Evolutionary conservation across 2,113 vertebrate genomes (phyloP).

Genomic region (Oxyruncus cristatus): DNA sequence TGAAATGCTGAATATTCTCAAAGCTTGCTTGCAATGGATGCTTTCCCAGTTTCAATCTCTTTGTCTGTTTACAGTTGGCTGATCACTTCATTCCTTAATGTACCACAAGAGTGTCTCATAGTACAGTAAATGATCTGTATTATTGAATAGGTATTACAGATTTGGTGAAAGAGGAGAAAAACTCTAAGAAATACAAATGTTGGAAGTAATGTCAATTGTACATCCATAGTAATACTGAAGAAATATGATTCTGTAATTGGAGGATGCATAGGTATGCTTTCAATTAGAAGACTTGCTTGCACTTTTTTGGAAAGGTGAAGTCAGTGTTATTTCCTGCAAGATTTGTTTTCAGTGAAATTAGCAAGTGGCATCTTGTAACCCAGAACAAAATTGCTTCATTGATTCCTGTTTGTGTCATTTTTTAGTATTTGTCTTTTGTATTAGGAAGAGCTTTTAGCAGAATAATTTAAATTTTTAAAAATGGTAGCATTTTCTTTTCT

Average conservation of each 20-base stretch:
- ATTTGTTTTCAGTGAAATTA: background rate
- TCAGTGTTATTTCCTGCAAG: background rate
- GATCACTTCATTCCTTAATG: conserved; percentile 43
- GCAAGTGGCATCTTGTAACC: background rate
- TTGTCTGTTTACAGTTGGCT: background rate
- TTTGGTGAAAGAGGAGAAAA: background rate
- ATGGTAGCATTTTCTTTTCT: background rate
- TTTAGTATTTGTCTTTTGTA: background rate
- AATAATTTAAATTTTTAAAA: background rate
- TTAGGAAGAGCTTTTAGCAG: background rate
- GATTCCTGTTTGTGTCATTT: background rate
- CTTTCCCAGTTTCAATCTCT: background rate
- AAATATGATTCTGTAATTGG: background rate
- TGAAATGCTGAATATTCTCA: background rate
- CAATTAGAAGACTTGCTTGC: background rate
- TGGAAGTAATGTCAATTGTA: background rate
- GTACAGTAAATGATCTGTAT: conserved; percentile 50
- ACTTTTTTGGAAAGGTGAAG: background rate
- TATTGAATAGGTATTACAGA: background rate
- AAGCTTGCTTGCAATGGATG: background rate
- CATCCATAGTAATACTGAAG: background rate
- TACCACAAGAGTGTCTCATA: conserved; percentile 67
- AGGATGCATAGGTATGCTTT: background rate
- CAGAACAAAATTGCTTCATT: background rate
- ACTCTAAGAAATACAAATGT: background rate